Percentiles rank a stretch among this genome's conserved stretches.
These are phyloP conservation scores for Cantharis lateralis DNA, from an alignment of 2,888 invertebrate species.

Conservation along the genomic window DNA sequence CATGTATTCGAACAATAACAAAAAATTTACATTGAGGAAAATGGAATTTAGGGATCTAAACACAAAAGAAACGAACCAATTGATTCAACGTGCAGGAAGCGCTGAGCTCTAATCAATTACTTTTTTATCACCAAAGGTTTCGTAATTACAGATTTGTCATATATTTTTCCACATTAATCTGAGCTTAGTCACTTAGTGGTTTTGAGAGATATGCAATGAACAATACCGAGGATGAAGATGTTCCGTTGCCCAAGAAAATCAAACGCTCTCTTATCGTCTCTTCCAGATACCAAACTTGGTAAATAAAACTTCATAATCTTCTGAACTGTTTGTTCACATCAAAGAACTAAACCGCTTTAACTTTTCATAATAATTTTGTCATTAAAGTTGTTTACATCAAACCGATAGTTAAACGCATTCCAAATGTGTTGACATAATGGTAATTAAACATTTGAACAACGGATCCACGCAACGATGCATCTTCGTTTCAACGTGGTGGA, in stretches of 20 bases:
- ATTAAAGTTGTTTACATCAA: neutral
- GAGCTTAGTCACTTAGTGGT: neutral
- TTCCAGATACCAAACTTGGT: neutral
- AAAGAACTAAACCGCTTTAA: neutral
- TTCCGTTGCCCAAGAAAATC: neutral
- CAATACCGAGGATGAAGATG: neutral
- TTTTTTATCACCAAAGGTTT: neutral
- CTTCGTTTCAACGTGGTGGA: neutral
- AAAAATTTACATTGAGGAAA: neutral
- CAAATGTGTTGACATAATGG: neutral
- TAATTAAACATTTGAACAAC: slow-evolving; percentile 11
- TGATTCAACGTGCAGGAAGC: neutral
- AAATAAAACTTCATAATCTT: neutral
- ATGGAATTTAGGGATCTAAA: neutral
- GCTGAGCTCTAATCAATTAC: neutral
- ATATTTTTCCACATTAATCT: neutral
- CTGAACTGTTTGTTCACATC: neutral
- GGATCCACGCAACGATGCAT: slow-evolving; percentile 12
- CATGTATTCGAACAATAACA: neutral
- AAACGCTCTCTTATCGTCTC: neutral
- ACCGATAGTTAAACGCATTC: slow-evolving; percentile 1
- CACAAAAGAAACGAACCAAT: neutral
- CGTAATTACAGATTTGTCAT: neutral
- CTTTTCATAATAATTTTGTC: neutral
- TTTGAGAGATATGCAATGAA: neutral